Evolutionary conservation across 2,113 vertebrate species (phyloP).

Genomic region (Collichthys lucidus): DNA sequence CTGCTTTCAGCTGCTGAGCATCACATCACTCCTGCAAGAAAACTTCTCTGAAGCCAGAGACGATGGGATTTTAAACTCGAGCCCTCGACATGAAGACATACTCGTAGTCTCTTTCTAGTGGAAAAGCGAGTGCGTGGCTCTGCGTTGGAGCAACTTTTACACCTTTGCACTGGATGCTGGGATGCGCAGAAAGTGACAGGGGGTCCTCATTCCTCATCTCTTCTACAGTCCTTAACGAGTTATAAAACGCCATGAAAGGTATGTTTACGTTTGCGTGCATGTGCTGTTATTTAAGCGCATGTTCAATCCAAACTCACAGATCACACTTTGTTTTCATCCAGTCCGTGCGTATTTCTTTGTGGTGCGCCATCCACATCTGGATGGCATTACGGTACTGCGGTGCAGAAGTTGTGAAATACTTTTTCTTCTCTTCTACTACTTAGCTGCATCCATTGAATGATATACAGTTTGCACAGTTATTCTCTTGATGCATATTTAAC

Average conservation of each 20-base stretch:
- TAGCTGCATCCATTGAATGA: constrained; percentile 6
- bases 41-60: constrained; percentile 20
- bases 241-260: constrained; percentile 85
- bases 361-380: constrained; percentile 87
- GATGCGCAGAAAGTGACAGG: constrained; percentile 78
- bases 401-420: constrained; percentile 84
- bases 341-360: constrained; percentile 13
- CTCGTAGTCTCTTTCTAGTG: not conserved
- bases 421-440: constrained; percentile 68
- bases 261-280: not conserved
- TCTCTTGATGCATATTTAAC: not conserved
- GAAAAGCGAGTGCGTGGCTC: not conserved
- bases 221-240: constrained; percentile 67
- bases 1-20: constrained; percentile 31
- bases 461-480: not conserved
- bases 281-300: not conserved
- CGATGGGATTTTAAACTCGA: constrained; percentile 71
- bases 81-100: constrained; percentile 46
- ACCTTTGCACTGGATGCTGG: constrained; percentile 72
- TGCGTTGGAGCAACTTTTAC: constrained; percentile 31
- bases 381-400: constrained; percentile 85
- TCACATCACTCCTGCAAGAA: constrained; percentile 32
- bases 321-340: not conserved
- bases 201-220: constrained; percentile 65
- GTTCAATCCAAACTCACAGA: not conserved